phyloP scores from a whole-genome alignment of 2,888 invertebrate genomes.

The Pyrgus malvae region DNA sequence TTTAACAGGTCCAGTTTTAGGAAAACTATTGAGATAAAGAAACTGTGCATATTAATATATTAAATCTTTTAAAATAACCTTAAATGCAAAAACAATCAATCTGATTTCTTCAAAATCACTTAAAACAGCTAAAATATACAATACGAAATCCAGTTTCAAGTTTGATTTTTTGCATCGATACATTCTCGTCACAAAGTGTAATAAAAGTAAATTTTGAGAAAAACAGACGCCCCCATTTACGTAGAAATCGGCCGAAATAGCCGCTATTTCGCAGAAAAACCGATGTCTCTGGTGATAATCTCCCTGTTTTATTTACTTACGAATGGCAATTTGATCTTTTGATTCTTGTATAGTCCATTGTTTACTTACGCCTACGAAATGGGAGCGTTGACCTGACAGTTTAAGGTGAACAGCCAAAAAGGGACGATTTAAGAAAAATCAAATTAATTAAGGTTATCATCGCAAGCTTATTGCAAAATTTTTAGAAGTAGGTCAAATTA shows the following conservation, averaged over 20 bases:
- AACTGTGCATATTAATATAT: no score
- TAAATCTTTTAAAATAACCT: no score
- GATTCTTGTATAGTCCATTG: constrained; percentile 7
- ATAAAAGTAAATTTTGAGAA: constrained; percentile 3
- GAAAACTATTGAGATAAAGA: no score
- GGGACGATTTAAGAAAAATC: background rate
- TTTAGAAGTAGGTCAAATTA: no score
- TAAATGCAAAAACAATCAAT: no score
- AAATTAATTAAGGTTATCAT: no score
- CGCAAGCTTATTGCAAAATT: no score
- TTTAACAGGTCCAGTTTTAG: no score
- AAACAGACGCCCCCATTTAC: constrained; percentile 10
- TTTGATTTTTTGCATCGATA: background rate
- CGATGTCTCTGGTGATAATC: constrained; percentile 5
- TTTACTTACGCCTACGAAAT: background rate
- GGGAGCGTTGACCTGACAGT: background rate
- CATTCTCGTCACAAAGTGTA: background rate
- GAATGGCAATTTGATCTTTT: constrained; percentile 6
- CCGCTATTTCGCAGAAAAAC: constrained; percentile 10
- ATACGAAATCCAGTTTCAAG: background rate
- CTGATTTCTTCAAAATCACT: no score
- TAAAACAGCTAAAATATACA: no score
- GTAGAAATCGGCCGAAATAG: constrained; percentile 8
- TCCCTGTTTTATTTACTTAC: constrained; percentile 8
- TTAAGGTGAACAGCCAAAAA: background rate